Conservation (phyloP, 2,888 invertebrate species). For the Drosophila maculinotata region DNA sequence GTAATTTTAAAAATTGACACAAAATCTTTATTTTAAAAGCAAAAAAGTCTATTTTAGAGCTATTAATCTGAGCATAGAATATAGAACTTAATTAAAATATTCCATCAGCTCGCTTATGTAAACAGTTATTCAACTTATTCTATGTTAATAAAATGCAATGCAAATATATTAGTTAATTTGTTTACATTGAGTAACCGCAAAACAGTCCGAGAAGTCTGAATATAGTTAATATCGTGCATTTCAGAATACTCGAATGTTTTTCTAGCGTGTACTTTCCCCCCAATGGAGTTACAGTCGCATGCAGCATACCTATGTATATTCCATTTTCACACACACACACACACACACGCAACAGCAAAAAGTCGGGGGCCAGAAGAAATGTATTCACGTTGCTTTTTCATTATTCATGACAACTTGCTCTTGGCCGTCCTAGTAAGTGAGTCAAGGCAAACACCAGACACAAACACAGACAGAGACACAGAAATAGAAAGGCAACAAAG, state of each 20-base stretch:
- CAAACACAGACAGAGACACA: constrained; percentile 32
- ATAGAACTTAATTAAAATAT: too few species aligned
- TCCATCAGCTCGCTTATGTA: too few species aligned
- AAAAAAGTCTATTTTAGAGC: too few species aligned
- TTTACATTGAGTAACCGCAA: constrained; percentile 7
- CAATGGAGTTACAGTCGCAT: constrained; percentile 4
- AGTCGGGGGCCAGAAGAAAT: constrained; percentile 57
- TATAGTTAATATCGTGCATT: not conserved
- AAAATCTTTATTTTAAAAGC: too few species aligned
- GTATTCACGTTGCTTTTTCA: constrained; percentile 78
- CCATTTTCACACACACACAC: constrained; percentile 4
- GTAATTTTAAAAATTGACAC: too few species aligned
- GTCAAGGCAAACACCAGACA: constrained; percentile 65
- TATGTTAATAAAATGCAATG: too few species aligned
- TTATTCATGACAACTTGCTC: constrained; percentile 79
- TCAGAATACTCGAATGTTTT: constrained; percentile 30
- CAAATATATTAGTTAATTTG: constrained; percentile 17
- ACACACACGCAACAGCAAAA: constrained; percentile 14
- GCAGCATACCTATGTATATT: constrained; percentile 3
- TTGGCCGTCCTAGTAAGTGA: constrained; percentile 67
- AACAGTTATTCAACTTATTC: too few species aligned
- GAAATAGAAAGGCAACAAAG: constrained; percentile 16
- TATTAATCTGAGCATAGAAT: too few species aligned
- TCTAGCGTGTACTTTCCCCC: constrained; percentile 18
- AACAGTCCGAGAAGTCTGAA: constrained; percentile 7